These are phyloP conservation scores for Campoplex capitator DNA, from an alignment of 2,888 invertebrate genomes.

Conservation along the genomic window DNA sequence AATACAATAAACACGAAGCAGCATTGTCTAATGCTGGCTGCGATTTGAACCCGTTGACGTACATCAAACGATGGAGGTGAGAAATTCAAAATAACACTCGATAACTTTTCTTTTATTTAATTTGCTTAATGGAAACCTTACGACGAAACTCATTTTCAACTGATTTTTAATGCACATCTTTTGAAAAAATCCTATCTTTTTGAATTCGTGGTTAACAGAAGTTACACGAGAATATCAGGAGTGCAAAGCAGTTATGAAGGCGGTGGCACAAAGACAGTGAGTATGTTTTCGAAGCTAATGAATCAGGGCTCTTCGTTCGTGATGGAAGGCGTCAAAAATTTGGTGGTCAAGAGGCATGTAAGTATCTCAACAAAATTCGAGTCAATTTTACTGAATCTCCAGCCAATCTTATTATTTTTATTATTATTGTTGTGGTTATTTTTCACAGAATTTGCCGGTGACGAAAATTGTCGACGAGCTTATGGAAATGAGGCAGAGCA, in stretches of 20 bases:
- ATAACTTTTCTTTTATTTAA: no score
- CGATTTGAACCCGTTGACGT: slow-evolving; percentile 93
- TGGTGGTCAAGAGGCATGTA: slow-evolving; percentile 98
- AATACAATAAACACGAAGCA: slow-evolving; percentile 93
- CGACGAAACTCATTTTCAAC: neutral
- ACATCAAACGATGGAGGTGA: slow-evolving; percentile 96
- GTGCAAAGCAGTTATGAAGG: slow-evolving; percentile 94
- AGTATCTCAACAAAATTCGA: slow-evolving; percentile 82
- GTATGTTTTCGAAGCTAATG: slow-evolving; percentile 99
- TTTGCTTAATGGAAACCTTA: neutral
- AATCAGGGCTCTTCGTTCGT: slow-evolving; percentile 99
- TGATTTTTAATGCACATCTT: neutral
- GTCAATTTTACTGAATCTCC: neutral
- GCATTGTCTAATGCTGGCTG: slow-evolving; percentile 93
- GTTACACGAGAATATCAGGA: slow-evolving; percentile 91
- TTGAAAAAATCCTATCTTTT: neutral
- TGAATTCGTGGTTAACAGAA: slow-evolving; percentile 84
- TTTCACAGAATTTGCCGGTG: slow-evolving; percentile 93
- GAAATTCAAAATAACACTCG: neutral
- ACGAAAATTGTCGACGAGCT: slow-evolving; percentile 96
- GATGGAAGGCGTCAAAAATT: slow-evolving; percentile 99
- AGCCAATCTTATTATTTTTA: neutral
- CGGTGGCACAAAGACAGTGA: slow-evolving; percentile 97
- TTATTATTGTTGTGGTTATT: neutral
- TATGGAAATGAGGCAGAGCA: slow-evolving; percentile 92